Evolutionary conservation across 2,888 invertebrate species (phyloP).

Genomic region (Cerastis rubricosa): DNA sequence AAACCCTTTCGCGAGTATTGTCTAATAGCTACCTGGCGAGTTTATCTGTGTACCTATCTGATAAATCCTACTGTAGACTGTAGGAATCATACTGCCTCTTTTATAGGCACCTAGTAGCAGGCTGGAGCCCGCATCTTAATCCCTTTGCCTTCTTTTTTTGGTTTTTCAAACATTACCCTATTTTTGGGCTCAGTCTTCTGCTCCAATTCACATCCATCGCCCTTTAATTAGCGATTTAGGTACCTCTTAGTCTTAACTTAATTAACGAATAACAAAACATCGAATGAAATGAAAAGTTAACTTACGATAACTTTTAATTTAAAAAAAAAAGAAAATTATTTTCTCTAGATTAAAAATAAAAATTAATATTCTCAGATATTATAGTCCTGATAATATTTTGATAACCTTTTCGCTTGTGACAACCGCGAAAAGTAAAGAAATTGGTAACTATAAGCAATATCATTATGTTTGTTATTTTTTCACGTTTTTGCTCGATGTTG

Average conservation of each 20-base stretch:
- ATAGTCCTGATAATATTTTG: background rate
- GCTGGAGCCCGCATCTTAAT: background rate
- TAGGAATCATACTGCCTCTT: background rate
- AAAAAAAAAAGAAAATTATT: too few relatives aligned
- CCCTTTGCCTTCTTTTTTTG: background rate
- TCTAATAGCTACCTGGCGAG: background rate
- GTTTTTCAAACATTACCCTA: background rate
- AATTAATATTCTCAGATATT: background rate
- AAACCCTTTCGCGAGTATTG: too few relatives aligned
- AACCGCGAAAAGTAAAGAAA: background rate
- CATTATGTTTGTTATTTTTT: background rate
- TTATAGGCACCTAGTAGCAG: background rate
- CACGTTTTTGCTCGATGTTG: background rate
- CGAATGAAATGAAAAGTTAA: too few relatives aligned
- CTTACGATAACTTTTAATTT: too few relatives aligned
- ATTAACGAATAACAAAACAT: too few relatives aligned
- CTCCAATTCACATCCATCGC: too few relatives aligned
- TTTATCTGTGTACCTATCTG: background rate
- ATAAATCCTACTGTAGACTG: background rate
- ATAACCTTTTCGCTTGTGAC: slow-evolving; percentile 14
- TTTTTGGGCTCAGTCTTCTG: background rate
- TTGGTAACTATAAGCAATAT: background rate
- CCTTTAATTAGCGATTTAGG: too few relatives aligned
- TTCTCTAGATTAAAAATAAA: too few relatives aligned
- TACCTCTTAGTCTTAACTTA: too few relatives aligned